Evolutionary conservation across 2,797 vertebrate genomes (phyloP).

Genomic region (Distichodus sexfasciatus): DNA sequence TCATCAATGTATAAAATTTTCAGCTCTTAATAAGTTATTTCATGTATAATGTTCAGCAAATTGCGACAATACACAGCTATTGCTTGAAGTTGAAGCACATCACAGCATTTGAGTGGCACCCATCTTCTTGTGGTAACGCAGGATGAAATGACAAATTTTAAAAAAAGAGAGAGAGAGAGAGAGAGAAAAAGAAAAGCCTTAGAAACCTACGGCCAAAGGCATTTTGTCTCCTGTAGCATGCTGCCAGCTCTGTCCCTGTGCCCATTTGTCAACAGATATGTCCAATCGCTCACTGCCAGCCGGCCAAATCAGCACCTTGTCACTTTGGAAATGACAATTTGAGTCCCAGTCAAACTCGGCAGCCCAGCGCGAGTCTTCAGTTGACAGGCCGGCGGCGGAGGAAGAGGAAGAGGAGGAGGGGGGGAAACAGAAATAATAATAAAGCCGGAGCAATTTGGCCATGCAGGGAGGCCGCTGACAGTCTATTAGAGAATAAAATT

Average conservation of each 20-base stretch:
- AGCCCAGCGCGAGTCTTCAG: slow-evolving; percentile 59
- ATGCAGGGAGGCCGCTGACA: slow-evolving; percentile 34
- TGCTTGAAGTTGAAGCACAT: slow-evolving; percentile 16
- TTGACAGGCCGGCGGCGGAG: slow-evolving; percentile 52
- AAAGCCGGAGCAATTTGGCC: slow-evolving; percentile 41
- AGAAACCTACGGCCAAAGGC: slow-evolving; percentile 62
- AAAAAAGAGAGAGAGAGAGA: slow-evolving; percentile 22
- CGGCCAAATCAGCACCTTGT: slow-evolving; percentile 79
- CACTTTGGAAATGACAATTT: slow-evolving; percentile 80
- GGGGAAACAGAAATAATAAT: slow-evolving; percentile 64
- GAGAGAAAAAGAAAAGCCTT: slow-evolving; percentile 5
- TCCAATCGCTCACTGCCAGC: slow-evolving; percentile 85
- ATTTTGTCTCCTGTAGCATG: slow-evolving; percentile 78
- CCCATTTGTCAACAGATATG: slow-evolving; percentile 86
- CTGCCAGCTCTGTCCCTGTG: slow-evolving; percentile 79
- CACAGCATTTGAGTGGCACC: slow-evolving; percentile 61
- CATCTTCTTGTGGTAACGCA: slow-evolving; percentile 69
- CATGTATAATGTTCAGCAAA: background rate
- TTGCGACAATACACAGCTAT: slow-evolving; percentile 5
- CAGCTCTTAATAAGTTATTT: no score
- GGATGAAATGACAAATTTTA: slow-evolving; percentile 67
- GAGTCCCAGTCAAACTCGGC: slow-evolving; percentile 72
- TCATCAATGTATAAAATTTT: slow-evolving; percentile 22
- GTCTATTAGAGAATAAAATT: slow-evolving; percentile 44
- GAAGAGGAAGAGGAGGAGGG: no score